Percentiles rank a stretch among this genome's conserved stretches.
These are phyloP conservation scores for Brienomyrus brachyistius DNA, from an alignment of 2,113 vertebrate species.

Conservation along the genomic window DNA sequence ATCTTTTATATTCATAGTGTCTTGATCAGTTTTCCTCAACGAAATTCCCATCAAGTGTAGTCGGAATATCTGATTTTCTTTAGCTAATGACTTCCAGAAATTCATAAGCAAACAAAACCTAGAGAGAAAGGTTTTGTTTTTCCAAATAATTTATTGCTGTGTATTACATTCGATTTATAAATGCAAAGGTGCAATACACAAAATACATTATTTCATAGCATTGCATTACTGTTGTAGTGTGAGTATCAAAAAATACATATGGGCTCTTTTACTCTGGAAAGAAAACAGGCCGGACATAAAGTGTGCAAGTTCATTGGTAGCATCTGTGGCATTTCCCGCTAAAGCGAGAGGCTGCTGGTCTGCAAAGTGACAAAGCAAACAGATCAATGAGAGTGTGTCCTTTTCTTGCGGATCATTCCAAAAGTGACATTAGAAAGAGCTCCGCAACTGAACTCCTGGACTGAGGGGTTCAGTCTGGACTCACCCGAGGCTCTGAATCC, in stretches of 20 bases:
- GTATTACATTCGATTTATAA: conserved; percentile 27
- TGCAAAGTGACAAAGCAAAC: not conserved
- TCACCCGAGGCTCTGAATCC: not conserved
- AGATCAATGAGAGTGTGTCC: not conserved
- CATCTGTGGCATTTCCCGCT: conserved; percentile 8
- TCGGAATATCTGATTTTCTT: not conserved
- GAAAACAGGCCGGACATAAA: not conserved
- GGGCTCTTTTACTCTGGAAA: conserved; percentile 20
- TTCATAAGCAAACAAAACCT: not conserved
- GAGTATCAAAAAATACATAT: conserved; percentile 34
- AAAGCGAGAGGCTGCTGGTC: not conserved
- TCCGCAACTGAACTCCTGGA: not conserved
- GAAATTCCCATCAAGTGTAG: not conserved
- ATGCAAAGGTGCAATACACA: conserved; percentile 33
- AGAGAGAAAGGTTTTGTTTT: conserved; percentile 27
- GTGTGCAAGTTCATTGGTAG: conserved; percentile 9
- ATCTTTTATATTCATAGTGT: conserved; percentile 11
- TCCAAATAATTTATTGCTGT: conserved; percentile 40
- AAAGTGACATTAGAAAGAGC: not conserved
- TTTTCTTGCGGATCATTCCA: not conserved
- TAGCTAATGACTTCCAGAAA: not conserved
- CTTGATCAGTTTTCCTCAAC: not conserved
- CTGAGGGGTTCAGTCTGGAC: not conserved
- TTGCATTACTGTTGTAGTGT: conserved; percentile 27
- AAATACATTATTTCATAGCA: conserved; percentile 31